Percentiles rank a stretch among this genome's conserved stretches.
These are phyloP conservation scores for Berghia stephanieae DNA, from an alignment of 1,140 invertebrate genomes.

Conservation along the genomic window DNA sequence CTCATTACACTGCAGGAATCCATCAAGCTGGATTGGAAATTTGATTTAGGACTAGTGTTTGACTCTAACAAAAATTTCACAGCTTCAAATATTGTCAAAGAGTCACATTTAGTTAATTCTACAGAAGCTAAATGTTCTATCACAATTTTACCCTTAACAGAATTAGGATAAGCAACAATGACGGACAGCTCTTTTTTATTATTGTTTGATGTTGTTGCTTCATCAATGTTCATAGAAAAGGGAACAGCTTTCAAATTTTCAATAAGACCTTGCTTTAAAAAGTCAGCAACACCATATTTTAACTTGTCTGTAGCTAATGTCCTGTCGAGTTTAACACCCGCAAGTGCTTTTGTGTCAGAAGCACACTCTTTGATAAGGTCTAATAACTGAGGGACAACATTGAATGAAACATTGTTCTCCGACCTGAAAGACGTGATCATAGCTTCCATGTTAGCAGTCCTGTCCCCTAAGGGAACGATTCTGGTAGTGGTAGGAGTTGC, in stretches of 20 bases:
- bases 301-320: not conserved
- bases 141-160: not conserved
- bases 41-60: not conserved
- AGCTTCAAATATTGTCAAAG: not conserved
- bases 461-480: not conserved
- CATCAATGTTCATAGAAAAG: conserved; percentile 3
- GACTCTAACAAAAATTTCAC: not conserved
- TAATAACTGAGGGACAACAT: not conserved
- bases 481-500: too few relatives aligned
- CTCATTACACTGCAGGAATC: conserved; percentile 41
- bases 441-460: not conserved
- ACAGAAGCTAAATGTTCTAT: conserved; percentile 1
- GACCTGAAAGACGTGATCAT: not conserved
- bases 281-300: conserved; percentile 4
- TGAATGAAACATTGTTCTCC: not conserved
- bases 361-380: not conserved
- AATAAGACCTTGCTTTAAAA: not conserved
- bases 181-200: not conserved
- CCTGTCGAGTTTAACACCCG: not conserved
- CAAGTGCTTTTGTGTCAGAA: not conserved
- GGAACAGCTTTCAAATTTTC: not conserved
- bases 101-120: not conserved
- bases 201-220: not conserved
- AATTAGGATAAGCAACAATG: not conserved
- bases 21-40: not conserved